These are phyloP conservation scores for Atethmia centrago DNA, from an alignment of 2,888 invertebrate genomes.

Conservation along the genomic window DNA sequence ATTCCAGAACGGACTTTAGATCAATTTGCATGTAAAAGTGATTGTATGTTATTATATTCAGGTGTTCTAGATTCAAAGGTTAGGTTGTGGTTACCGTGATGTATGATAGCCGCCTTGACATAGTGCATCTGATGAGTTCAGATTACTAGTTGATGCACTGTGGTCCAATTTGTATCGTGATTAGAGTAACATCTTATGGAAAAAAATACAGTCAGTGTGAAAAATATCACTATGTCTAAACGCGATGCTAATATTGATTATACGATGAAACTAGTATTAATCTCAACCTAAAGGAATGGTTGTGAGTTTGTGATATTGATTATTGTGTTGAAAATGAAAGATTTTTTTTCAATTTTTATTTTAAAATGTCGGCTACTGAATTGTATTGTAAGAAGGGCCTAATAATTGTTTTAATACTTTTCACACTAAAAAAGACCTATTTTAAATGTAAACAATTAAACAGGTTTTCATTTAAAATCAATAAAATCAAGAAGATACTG, in stretches of 20 bases:
- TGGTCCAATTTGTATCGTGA: constrained; percentile 32
- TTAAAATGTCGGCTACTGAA: not conserved
- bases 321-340: not conserved
- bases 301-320: not conserved
- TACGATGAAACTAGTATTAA: not conserved
- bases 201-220: not conserved
- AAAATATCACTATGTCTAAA: not conserved
- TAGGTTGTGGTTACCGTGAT: constrained; percentile 58
- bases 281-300: no score
- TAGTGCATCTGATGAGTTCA: constrained; percentile 50
- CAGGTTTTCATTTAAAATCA: not conserved
- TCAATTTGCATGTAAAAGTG: constrained; percentile 51
- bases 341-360: not conserved
- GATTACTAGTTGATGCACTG: constrained; percentile 44
- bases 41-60: constrained; percentile 52
- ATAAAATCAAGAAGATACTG: not conserved
- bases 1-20: constrained; percentile 4
- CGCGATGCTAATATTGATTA: not conserved
- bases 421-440: not conserved
- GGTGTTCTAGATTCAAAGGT: constrained; percentile 61
- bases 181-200: not conserved
- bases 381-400: not conserved
- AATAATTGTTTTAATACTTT: not conserved
- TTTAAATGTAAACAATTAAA: not conserved
- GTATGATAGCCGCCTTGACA: constrained; percentile 63